Evolutionary conservation across 2,888 invertebrate genomes (phyloP).

Genomic region (Hirtodrosophila histrioides): DNA sequence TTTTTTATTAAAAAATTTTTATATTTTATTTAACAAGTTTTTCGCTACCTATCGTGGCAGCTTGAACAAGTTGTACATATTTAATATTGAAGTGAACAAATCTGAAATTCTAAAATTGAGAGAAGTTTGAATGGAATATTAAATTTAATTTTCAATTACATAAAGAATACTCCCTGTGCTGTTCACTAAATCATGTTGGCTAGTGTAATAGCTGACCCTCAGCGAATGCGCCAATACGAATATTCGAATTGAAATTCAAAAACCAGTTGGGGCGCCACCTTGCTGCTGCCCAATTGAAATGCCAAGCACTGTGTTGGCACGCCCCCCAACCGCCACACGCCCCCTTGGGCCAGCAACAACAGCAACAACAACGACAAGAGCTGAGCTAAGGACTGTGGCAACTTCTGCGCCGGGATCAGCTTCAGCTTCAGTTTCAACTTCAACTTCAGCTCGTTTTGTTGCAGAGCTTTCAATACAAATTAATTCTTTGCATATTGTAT

Average conservation of each 20-base stretch:
- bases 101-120: no score
- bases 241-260: constrained; percentile 57
- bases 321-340: constrained; percentile 7
- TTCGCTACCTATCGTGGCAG: no score
- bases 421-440: background rate
- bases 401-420: background rate
- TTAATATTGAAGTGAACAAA: no score
- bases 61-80: no score
- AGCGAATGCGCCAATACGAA: background rate
- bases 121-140: no score
- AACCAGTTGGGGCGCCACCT: constrained; percentile 78
- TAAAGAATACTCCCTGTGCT: no score
- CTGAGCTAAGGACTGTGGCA: background rate
- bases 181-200: no score
- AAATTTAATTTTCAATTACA: no score
- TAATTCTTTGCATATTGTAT: constrained; percentile 82
- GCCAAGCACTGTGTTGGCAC: constrained; percentile 35
- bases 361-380: no score
- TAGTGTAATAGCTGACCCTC: no score
- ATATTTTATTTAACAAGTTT: no score
- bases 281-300: constrained; percentile 66
- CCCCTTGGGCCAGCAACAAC: constrained; percentile 24
- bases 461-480: constrained; percentile 56
- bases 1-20: no score
- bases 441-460: background rate